Percentiles rank a stretch among this genome's conserved stretches.
phyloP scores from a whole-genome alignment of 2,113 vertebrate species.

The Theropithecus gelada region DNA sequence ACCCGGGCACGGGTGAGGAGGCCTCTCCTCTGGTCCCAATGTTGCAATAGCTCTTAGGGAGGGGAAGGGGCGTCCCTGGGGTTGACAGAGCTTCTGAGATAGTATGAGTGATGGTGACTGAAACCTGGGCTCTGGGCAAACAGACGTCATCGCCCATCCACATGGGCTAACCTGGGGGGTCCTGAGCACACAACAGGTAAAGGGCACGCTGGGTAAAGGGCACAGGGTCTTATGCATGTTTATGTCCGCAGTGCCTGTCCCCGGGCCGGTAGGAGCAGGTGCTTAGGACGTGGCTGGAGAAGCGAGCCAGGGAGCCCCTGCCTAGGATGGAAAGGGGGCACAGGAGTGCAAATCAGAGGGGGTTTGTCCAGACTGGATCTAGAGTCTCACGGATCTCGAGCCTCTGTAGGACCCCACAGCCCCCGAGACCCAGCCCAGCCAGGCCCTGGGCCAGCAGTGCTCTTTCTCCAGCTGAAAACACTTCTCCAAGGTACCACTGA shows the following conservation, averaged over 20 bases:
- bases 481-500: background rate
- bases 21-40: constrained; percentile 56
- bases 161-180: fast-evolving
- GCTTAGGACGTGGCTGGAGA: fast-evolving
- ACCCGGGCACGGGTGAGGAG: constrained; percentile 71
- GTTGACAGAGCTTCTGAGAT: fast-evolving
- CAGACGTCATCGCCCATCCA: fast-evolving
- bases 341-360: fast-evolving
- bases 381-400: background rate
- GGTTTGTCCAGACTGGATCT: background rate
- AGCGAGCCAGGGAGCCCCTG: background rate
- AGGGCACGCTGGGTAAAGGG: fast-evolving
- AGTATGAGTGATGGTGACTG: fast-evolving
- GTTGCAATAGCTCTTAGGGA: fast-evolving
- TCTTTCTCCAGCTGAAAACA: no score
- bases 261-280: fast-evolving
- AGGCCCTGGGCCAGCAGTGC: fast-evolving
- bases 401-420: background rate
- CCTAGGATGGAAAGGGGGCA: fast-evolving
- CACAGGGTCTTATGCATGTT: fast-evolving
- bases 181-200: fast-evolving
- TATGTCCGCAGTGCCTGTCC: fast-evolving
- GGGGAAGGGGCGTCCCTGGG: fast-evolving
- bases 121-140: background rate
- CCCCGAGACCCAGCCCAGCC: background rate